These are phyloP conservation scores for Xylocopa sonorina DNA, from an alignment of 1,140 invertebrate species.

Conservation along the genomic window DNA sequence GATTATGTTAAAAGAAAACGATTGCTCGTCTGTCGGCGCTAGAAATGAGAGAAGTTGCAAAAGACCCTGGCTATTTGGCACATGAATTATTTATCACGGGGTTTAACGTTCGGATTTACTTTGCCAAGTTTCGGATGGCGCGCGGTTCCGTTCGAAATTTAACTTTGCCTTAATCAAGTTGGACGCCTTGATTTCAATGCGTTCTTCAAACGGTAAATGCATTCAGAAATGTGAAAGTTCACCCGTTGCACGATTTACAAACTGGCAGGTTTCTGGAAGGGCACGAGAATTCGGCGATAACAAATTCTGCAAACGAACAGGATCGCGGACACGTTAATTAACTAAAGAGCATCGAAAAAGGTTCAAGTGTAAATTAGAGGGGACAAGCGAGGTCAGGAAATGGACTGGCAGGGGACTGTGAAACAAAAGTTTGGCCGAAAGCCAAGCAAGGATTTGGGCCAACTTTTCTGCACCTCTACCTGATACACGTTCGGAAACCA, in stretches of 20 bases:
- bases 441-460: slow-evolving; percentile 63
- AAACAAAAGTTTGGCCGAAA: slow-evolving; percentile 55
- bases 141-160: background rate
- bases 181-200: background rate
- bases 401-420: slow-evolving; percentile 26
- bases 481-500: slow-evolving; percentile 20
- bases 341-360: slow-evolving; percentile 39
- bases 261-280: background rate
- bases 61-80: background rate
- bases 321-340: slow-evolving; percentile 51
- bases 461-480: slow-evolving; percentile 39
- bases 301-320: slow-evolving; percentile 26
- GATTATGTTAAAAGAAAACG: slow-evolving; percentile 32
- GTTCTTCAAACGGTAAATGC: background rate
- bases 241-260: background rate
- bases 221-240: slow-evolving; percentile 1
- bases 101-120: background rate
- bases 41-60: background rate
- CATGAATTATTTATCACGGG: slow-evolving; percentile 18
- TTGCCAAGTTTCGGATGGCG: background rate
- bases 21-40: background rate
- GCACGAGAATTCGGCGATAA: background rate
- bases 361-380: background rate
- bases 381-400: slow-evolving; percentile 8
- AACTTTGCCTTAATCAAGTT: background rate